Conservation (phyloP, 2,113 vertebrate species). For the Cacatua alba region DNA sequence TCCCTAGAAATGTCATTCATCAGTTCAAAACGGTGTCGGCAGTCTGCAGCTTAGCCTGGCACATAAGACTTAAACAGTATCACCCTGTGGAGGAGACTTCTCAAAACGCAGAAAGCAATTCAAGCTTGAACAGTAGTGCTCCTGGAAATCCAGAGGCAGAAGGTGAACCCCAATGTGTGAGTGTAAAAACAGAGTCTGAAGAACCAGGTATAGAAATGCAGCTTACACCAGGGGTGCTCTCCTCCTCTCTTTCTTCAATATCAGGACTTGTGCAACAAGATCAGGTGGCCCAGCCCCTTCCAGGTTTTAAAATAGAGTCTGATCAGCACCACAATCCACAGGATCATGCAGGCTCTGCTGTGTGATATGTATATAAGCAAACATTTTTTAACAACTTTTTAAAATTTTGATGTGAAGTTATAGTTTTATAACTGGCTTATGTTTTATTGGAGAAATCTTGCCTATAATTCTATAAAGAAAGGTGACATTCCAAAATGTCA, state of each 20-base stretch:
- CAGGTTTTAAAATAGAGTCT: conserved; percentile 78
- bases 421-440: conserved; percentile 89
- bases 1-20: conserved; percentile 97
- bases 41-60: conserved; percentile 98
- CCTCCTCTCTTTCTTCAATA: conserved; percentile 63
- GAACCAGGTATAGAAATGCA: conserved; percentile 78
- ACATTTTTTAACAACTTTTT: conserved; percentile 85
- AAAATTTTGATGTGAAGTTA: conserved; percentile 88
- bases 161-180: conserved; percentile 67
- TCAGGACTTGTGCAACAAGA: conserved; percentile 75
- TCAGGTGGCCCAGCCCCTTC: conserved; percentile 70
- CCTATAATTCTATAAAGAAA: conserved; percentile 88
- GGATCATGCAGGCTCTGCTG: conserved; percentile 75
- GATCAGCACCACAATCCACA: conserved; percentile 76
- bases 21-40: conserved; percentile 99
- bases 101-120: conserved; percentile 65
- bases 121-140: conserved; percentile 68
- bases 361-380: conserved; percentile 83
- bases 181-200: conserved; percentile 77
- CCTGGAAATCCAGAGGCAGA: conserved; percentile 75
- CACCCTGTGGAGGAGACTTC: conserved; percentile 76
- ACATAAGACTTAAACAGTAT: conserved; percentile 94
- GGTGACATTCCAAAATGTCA: conserved; percentile 87
- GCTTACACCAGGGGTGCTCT: conserved; percentile 66
- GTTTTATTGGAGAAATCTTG: conserved; percentile 88